Base-by-base conservation (phyloP, 1,140 invertebrate species). In the Drosophila baimaii region DNA sequence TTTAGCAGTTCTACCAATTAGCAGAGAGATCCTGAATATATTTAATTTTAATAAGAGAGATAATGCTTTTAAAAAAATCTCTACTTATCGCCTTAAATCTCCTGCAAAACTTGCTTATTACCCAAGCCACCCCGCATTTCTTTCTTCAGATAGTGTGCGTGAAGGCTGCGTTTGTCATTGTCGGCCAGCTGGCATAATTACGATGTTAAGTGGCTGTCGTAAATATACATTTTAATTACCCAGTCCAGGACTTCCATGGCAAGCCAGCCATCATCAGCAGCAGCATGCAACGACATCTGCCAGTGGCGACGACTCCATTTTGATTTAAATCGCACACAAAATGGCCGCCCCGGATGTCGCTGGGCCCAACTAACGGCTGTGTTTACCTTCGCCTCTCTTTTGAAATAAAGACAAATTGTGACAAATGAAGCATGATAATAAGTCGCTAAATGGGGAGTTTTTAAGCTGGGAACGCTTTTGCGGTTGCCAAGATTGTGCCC, bases 221-320 rank as follows among this genome's bases (percentile, higher is more conserved):
- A 83, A 86, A 88, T 83, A 73, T 83, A 47, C 70, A 77, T 88
- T 79, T 88, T 88, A 86, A 86, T 86, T 83, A 83, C 79, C 59
- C 46, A 31, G 7, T 29, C 21, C 70, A 43, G 54, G 33, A 13
- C 19, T 21, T 9, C 3, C 39, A 21, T 13, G 29, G 17, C 21
- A 33, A 19, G 1, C 33, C n/a, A 17, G 44, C 46, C 25, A 7
- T 17, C 23, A 17, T 17, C 46, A 27, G 44, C 44, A n/a, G 44
- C 37, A 17, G 19, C 19, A 13, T 21, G 23, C 39, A 31, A 49
- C 25, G 44, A 52, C 54, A 72, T 25, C 52, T 68, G 33, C 17
- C 55, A 19, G 25, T 31, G 52, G 58, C 33, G 63, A 63, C 33
- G 63, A 63, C 57, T 62, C 51, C 72, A 56, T 84, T 84, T 76